These are phyloP conservation scores for Philopotamus ludificatus DNA, from an alignment of 1,140 invertebrate genomes.

Conservation along the genomic window DNA sequence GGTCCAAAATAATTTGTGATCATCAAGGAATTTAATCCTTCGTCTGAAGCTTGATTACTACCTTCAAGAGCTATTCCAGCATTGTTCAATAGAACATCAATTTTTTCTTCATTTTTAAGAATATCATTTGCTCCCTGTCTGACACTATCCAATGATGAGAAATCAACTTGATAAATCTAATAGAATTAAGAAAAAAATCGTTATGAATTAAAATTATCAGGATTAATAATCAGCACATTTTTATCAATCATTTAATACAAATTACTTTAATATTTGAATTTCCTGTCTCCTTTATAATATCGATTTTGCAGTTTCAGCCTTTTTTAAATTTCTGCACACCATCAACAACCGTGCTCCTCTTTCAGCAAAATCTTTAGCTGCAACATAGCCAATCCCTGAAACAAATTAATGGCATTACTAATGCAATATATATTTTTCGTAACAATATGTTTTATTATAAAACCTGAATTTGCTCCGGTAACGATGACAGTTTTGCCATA, in stretches of 20 bases:
- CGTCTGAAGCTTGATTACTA: slow-evolving; percentile 57
- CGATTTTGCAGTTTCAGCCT: slow-evolving; percentile 59
- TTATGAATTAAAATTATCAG: too few relatives aligned
- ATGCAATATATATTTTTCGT: too few relatives aligned
- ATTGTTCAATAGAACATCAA: slow-evolving; percentile 71
- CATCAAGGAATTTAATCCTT: slow-evolving; percentile 62
- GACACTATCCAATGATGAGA: slow-evolving; percentile 55
- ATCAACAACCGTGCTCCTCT: slow-evolving; percentile 74
- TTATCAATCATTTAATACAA: too few relatives aligned
- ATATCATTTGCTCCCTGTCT: slow-evolving; percentile 55
- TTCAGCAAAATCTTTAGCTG: slow-evolving; percentile 67
- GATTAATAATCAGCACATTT: too few relatives aligned
- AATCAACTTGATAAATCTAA: slow-evolving; percentile 56
- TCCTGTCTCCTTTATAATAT: slow-evolving; percentile 50
- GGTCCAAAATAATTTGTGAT: slow-evolving; percentile 68
- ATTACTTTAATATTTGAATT: neutral
- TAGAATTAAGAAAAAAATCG: neutral
- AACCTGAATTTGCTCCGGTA: too few relatives aligned
- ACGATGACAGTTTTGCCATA: too few relatives aligned
- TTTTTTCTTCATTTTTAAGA: slow-evolving; percentile 50
- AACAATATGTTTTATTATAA: too few relatives aligned
- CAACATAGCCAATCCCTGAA: slow-evolving; percentile 65
- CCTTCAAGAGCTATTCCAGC: slow-evolving; percentile 55
- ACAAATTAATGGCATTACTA: too few relatives aligned
- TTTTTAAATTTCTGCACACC: slow-evolving; percentile 65